Conservation (phyloP, 2,888 invertebrate genomes). For the Cosmia trapezina region DNA sequence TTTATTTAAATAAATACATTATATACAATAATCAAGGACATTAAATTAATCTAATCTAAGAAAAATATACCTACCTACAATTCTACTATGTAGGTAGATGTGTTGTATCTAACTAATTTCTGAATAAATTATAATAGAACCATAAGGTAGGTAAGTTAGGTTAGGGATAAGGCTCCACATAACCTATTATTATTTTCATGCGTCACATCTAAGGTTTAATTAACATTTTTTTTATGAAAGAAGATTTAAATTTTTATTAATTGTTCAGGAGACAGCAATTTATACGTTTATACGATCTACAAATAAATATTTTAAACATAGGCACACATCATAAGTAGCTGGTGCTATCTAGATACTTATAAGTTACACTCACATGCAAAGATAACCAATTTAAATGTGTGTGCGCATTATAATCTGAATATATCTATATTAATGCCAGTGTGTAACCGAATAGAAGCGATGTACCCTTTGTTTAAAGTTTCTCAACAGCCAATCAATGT, state of each 20-base stretch:
- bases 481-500: conserved; percentile 83
- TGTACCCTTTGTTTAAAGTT: conserved; percentile 72
- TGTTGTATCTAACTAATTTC: not conserved
- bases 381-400: conserved; percentile 28
- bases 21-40: not conserved
- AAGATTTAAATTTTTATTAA: not conserved
- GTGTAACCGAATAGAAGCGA: conserved; percentile 46
- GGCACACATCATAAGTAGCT: not conserved
- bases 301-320: not conserved
- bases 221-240: not conserved
- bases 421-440: conserved; percentile 40
- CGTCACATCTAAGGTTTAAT: not conserved
- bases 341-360: not conserved
- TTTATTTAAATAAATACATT: conserved; percentile 3
- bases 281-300: not conserved
- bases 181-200: not conserved
- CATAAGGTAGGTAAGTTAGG: not conserved
- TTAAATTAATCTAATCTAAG: not conserved
- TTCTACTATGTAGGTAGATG: conserved; percentile 1
- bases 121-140: conserved; percentile 8
- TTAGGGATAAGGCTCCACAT: not conserved
- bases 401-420: conserved; percentile 40
- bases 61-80: not conserved
- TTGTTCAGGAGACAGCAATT: too few species aligned
- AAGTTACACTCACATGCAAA: conserved; percentile 22